Evolutionary conservation across 1,140 invertebrate genomes (phyloP).

Genomic region (Ruditapes philippinarum): DNA sequence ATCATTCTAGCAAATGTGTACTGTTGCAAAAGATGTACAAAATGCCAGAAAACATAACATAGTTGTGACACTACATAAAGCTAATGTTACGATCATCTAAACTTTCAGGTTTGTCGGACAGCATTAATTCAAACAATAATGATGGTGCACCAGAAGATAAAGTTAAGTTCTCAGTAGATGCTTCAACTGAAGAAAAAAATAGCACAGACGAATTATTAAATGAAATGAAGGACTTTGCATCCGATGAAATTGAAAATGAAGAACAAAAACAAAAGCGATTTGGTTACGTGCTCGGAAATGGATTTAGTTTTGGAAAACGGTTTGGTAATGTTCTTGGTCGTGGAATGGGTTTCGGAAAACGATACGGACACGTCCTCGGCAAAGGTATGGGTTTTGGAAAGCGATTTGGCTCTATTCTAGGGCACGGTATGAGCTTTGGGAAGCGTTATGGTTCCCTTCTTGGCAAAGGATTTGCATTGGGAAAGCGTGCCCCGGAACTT

Average conservation of each 20-base stretch:
- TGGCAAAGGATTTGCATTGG: conserved; percentile 25
- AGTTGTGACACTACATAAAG: too few species aligned
- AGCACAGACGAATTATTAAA: background rate
- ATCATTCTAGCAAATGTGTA: too few species aligned
- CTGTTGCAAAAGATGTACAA: too few species aligned
- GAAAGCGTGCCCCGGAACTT: background rate
- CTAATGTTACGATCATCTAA: too few species aligned
- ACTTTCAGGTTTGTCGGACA: background rate
- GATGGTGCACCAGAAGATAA: background rate
- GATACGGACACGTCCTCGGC: conserved; percentile 29
- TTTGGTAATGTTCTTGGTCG: conserved; percentile 7
- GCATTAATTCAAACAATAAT: background rate
- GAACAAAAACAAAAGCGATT: background rate
- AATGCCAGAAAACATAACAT: too few species aligned
- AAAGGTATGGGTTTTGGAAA: conserved; percentile 21
- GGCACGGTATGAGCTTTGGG: conserved; percentile 17
- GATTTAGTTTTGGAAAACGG: background rate
- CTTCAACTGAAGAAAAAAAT: background rate
- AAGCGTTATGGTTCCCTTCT: conserved; percentile 25
- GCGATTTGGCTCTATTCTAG: conserved; percentile 17
- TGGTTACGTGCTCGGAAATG: background rate
- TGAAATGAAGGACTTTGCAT: background rate
- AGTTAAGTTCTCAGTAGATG: background rate
- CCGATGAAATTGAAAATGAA: background rate
- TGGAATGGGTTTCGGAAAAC: conserved; percentile 1